Base-by-base conservation (phyloP, 2,113 vertebrate species). In the Corapipo altera region DNA sequence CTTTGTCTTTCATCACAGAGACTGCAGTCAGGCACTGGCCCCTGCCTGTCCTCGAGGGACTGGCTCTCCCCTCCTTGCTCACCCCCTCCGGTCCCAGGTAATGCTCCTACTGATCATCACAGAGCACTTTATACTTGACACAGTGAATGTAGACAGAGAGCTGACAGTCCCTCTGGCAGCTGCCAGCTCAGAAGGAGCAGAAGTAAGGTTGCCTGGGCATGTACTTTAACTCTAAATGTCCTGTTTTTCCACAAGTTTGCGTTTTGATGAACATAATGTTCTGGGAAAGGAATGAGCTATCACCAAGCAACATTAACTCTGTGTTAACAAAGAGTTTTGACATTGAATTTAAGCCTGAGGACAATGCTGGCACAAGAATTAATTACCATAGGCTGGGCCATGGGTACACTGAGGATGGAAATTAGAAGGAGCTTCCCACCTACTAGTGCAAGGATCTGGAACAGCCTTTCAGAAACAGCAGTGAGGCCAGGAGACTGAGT, bases 281-380 rank as follows among this genome's bases (percentile, higher is more conserved):
- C 96, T 78, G 76, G 73, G 80, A 93, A 91, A 91, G 78, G 75
- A 91, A 91, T 14, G 79, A 93, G 91, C 95, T 91, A 93, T 92
- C 86, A 95, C 69, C 93, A 96, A 95, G 95, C 89, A 94, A 96
- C 96, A 96, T 97, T 97, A 97, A 93, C 96, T 97, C 95, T 93
- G 83, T 93, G 89, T 97, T 95, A 95, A 95, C 94, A 97, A 95
- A 95, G 86, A 52, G 37, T 23, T 96, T 91, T 95, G 96, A 95
- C 95, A 96, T 96, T 97, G 95, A 97, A 71, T 95, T 89, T 65
- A 59, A 95, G 86, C 84, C 77, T 75, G 87, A 95, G 95, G 94
- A 92, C 94, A 92, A 23, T 64, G 76, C 93, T 91, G 93, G 89
- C 73, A 75, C 57, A 37, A 37, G 80, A 92, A 92, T 81, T 52